Evolutionary conservation across 2,797 vertebrate genomes (phyloP), one percentile per base, ranked within the genome.

Genomic region (Anguilla marmorata): DNA sequence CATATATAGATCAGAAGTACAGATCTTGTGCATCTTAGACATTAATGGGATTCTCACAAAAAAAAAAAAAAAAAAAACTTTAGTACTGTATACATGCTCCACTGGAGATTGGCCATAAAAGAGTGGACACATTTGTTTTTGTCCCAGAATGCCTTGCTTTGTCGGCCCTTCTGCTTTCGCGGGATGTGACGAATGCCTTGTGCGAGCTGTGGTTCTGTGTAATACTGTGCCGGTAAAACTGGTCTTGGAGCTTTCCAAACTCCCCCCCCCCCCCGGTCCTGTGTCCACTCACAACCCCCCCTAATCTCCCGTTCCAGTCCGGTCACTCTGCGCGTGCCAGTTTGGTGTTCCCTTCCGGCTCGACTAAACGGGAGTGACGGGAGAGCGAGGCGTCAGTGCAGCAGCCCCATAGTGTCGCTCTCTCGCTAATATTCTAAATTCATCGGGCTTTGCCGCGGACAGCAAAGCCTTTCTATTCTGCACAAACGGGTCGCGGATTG

Each of bases 71-170:
- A 84, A 89, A 88, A 88, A 90, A 88, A 87, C 90, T 88, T 79
- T 52, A 58, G 45, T 30, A 79, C 69, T 11, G 21, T 37, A 89
- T 91, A 90, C 92, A 93, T 92, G 92, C 91, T 92, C 52, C 60
- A 84, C 86, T 86, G 66, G 54, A 19, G 82, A 54, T 33, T 56
- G 27, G 24, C 27, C 24, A n/a, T 4, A 3, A 5, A 33, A 7
- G 27, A 33, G 24, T 52, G 0, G 50, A 56, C 8, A 27, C 56
- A 56, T 30, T 16, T n/a, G 21, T 66, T 27, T 33, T 11, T 56
- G 52, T 56, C 45, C 19, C 37, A 50, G 76, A 48, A 87, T 88
- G 91, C 93, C 88, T 84, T 79, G 88, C 86, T 88, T 41, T 54
- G 9, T 56, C 60, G 86, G 87, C 37, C 87, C 91, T 86, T 87